Evolutionary conservation across 2,888 invertebrate species (phyloP).

Genomic region (Caenorhabditis imperialis): DNA sequence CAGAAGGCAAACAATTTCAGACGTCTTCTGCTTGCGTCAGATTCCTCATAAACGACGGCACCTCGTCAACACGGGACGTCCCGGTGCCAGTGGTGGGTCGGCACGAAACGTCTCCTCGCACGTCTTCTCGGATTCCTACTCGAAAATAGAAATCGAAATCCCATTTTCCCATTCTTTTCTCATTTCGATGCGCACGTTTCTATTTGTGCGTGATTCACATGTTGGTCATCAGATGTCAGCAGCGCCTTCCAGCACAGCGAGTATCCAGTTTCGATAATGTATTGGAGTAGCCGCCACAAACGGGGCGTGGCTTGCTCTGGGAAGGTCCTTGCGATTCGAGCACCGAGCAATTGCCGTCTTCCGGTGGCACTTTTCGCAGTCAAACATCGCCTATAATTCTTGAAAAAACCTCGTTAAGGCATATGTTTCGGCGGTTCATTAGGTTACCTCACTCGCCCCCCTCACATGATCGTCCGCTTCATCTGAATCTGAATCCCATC

Average conservation of each 20-base stretch:
- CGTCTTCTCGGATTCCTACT: constrained; percentile 18
- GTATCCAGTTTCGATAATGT: constrained; percentile 49
- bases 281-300: constrained; percentile 26
- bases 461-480: constrained; percentile 15
- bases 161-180: too few relatives aligned
- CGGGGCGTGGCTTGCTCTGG: constrained; percentile 19
- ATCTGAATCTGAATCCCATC: constrained; percentile 14
- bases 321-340: constrained; percentile 5
- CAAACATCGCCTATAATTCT: too few relatives aligned
- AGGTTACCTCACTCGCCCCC: constrained; percentile 13
- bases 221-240: constrained; percentile 42
- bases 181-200: constrained; percentile 35
- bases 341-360: constrained; percentile 30
- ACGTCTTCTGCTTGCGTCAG: constrained; percentile 6
- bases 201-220: constrained; percentile 53
- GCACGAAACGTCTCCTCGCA: too few relatives aligned
- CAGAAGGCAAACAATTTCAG: not conserved
- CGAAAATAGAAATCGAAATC: too few relatives aligned
- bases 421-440: constrained; percentile 30
- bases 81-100: too few relatives aligned
- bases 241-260: constrained; percentile 16
- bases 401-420: too few relatives aligned
- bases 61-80: constrained; percentile 25
- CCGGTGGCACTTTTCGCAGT: constrained; percentile 9
- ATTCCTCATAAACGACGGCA: constrained; percentile 14